Evolutionary conservation across 2,113 vertebrate species (phyloP).

Genomic region (Cavia porcellus): DNA sequence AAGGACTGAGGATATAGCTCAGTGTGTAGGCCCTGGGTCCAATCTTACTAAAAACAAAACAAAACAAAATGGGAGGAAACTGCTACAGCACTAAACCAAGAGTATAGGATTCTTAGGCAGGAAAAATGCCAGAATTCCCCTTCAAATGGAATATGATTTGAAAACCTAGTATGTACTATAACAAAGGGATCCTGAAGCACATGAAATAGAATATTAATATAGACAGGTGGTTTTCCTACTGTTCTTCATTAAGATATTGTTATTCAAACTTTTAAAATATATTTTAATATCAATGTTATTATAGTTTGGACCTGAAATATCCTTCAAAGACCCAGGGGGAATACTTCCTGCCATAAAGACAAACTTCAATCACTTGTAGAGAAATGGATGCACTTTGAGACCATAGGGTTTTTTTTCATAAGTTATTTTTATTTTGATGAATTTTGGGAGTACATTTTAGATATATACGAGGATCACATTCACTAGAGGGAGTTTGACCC

Average conservation of each 20-base stretch:
- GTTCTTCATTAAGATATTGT: constrained; percentile 8
- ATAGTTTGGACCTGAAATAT: not conserved
- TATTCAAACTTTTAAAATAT: not conserved
- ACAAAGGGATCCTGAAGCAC: not conserved
- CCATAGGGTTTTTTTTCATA: not conserved
- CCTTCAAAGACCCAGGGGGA: no score
- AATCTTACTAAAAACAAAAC: not conserved
- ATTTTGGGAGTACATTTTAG: not conserved
- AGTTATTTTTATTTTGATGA: not conserved
- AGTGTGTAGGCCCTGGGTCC: not conserved
- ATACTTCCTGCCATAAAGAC: not conserved
- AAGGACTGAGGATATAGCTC: not conserved
- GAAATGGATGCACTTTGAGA: not conserved
- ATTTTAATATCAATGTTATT: not conserved
- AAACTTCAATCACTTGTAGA: not conserved
- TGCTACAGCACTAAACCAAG: not conserved
- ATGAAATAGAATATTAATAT: not conserved
- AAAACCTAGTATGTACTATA: not conserved
- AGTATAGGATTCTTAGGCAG: not conserved
- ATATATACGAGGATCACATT: not conserved
- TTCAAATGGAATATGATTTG: not conserved
- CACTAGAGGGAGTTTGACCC: not conserved
- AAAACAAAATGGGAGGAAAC: constrained; percentile 1
- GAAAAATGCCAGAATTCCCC: not conserved
- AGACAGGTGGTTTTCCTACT: not conserved